phyloP scores from a whole-genome alignment of 1,140 invertebrate species.

The Battus philenor region DNA sequence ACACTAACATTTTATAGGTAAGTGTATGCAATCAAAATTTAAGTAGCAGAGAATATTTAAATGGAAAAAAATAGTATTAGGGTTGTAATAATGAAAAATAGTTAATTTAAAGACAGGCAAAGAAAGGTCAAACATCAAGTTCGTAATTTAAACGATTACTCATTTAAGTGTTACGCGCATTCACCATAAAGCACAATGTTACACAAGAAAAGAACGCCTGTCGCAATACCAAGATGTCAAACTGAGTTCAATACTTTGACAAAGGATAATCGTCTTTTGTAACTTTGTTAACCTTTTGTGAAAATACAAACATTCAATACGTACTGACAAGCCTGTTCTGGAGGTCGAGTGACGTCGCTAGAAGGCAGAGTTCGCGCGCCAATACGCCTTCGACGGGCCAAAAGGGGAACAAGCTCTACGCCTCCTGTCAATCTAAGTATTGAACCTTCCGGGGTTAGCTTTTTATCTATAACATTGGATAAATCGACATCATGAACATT shows the following conservation, averaged over 20 bases:
- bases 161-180: conserved; percentile 9
- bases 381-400: conserved; percentile 74
- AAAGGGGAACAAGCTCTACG: conserved; percentile 81
- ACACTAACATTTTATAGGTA: too few relatives aligned
- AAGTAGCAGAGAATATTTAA: too few relatives aligned
- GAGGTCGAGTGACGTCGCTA: conserved; percentile 78
- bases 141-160: conserved; percentile 14
- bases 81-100: too few relatives aligned
- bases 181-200: conserved; percentile 5
- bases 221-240: conserved; percentile 12
- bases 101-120: conserved; percentile 1
- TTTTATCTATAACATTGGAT: conserved; percentile 36
- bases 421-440: conserved; percentile 77
- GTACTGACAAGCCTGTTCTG: conserved; percentile 58
- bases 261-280: conserved; percentile 21
- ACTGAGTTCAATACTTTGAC: conserved; percentile 10
- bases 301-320: conserved; percentile 28
- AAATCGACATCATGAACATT: conserved; percentile 21
- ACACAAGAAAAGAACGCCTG: conserved; percentile 3
- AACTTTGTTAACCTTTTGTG: conserved; percentile 7
- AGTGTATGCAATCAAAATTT: too few relatives aligned
- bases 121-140: conserved; percentile 4
- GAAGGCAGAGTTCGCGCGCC: conserved; percentile 66
- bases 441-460: conserved; percentile 67
- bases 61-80: too few relatives aligned